Base-by-base conservation (phyloP, 2,113 vertebrate species). In the Nothobranchius furzeri region DNA sequence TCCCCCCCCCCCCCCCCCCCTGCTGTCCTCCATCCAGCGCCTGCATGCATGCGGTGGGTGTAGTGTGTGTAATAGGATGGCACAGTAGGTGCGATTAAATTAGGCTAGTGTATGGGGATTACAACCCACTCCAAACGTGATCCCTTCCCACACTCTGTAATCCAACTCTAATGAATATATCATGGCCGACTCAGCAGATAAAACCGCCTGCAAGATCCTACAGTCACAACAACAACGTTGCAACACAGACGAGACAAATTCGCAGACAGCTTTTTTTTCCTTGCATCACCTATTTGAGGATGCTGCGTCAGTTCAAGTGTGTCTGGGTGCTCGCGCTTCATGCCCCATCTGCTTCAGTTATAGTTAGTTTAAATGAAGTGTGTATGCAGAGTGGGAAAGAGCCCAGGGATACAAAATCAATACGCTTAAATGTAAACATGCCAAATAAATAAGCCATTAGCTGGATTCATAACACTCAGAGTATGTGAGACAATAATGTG, bases 1-100 rank as follows among this genome's bases (percentile, higher is more conserved):
- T 49, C 42, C 46, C 55, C 74, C 72, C 73, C 75, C 63, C 15
- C 20, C 20, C 20, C 20, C n/a, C n/a, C n/a, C n/a, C 64, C 68
- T 60, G 59, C 58, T 51, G 64, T 64, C 74, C 65, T 68, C 24
- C 60, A 64, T 55, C 73, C 64, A 51, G 37, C 14, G 49, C 42
- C 57, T 81, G 74, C 47, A 55, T 58, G 30, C 48, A 36, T 68
- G 70, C 6, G 53, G 82, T 91, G 87, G 89, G 82, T 71, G 85
- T 74, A 75, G 84, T 88, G 88, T 88, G 88, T 86, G 86, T 88
- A 92, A 92, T 83, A 83, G 77, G 84, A 90, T 90, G 85, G 88
- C 90, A 89, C 90, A 87, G 90, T 90, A 92, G 89, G 91, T 92
- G 87, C 88, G 86, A 92, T 92, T 92, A 91, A 92, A 93, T 93